Conservation (phyloP, 2,113 vertebrate genomes). For the Mugil cephalus region DNA sequence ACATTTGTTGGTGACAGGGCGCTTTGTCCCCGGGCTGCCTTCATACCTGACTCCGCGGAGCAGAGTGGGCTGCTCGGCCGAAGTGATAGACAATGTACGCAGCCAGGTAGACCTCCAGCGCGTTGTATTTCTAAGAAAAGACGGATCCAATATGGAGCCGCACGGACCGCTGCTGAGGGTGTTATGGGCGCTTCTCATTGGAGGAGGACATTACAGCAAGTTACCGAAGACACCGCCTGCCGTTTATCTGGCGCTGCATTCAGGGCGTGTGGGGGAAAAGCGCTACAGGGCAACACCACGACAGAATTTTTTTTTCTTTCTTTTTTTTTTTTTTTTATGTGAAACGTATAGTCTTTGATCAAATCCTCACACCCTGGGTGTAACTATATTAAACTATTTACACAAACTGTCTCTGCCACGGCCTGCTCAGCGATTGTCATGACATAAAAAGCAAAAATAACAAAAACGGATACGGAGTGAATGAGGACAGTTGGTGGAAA, state of each 20-base stretch:
- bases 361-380: too few species aligned
- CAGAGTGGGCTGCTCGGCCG: constrained; percentile 7
- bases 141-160: constrained; percentile 74
- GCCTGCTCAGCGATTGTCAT: too few species aligned
- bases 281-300: too few species aligned
- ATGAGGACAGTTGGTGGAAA: too few species aligned
- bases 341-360: too few species aligned
- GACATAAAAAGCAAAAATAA: too few species aligned
- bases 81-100: not conserved
- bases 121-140: constrained; percentile 37
- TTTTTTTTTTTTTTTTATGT: too few species aligned
- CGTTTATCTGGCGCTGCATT: constrained; percentile 62
- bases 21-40: constrained; percentile 29
- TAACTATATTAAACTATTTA: too few species aligned
- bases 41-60: constrained; percentile 46
- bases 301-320: too few species aligned
- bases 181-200: constrained; percentile 65
- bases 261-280: not conserved
- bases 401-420: too few species aligned
- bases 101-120: constrained; percentile 15
- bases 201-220: constrained; percentile 39
- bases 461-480: too few species aligned
- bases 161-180: constrained; percentile 40
- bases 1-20: constrained; percentile 30
- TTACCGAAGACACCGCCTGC: constrained; percentile 56